Evolutionary conservation across 2,888 invertebrate genomes (phyloP), one percentile per base, ranked within the genome.

Genomic region (Tenthredo livida): DNA sequence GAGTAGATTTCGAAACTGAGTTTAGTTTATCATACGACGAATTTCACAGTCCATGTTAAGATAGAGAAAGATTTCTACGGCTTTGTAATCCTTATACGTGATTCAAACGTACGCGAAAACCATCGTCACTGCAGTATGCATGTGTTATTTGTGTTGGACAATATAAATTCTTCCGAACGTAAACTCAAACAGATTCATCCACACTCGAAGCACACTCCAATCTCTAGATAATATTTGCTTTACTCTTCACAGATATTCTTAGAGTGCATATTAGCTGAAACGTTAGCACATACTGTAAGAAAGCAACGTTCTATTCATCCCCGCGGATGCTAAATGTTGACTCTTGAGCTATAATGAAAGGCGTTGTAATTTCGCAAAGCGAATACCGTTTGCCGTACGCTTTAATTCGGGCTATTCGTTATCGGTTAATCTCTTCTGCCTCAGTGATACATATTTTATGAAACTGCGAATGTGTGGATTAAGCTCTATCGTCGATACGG

Each of bases 221-320:
- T 77, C 54, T 54, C 33, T 54, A 33, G 77, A 50, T 77, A 50
- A 77, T 77, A 77, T 77, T 77, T 54, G 29, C 77, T 77, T 47
- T 50, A 29, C 77, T 50, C 54, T 33, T 61, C 58, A 58, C 58
- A n/a, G 58, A 61, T 21, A 37, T 80, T 61, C 80, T 80, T n/a
- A 80, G 40, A 80, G 80, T 58, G 80, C 80, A 80, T 40, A 61
- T 80, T 80, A 61, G 80, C 80, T 80, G 40, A 80, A 80, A 80
- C 78, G 58, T 58, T 58, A 40, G 37, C 37, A 80, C 78, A 80
- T 17, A 80, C 1, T 29, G 40, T 40, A 33, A 80, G 61, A 80
- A 78, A 61, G 58, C 58, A 61, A 25, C 40, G 40, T 80, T 80
- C 61, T 21, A 80, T 80, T 80, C 37, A 25, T 80, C 50, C 61